These are phyloP conservation scores for Troglohyphantes excavatus DNA, from an alignment of 2,888 invertebrate genomes.

Conservation along the genomic window DNA sequence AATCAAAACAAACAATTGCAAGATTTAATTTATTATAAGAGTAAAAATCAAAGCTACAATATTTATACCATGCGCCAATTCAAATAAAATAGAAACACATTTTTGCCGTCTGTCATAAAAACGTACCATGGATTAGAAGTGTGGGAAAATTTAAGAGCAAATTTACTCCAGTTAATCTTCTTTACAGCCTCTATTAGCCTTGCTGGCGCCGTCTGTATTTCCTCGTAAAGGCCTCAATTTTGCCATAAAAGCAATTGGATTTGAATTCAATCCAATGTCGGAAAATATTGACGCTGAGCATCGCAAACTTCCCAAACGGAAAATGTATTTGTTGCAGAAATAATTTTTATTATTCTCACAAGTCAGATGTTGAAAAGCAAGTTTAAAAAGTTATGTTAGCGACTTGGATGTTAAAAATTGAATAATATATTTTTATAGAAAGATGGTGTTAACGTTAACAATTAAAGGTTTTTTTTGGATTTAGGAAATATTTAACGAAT, in stretches of 20 bases:
- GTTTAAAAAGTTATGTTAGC: no score
- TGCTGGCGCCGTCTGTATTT: slow-evolving; percentile 45
- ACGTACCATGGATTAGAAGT: slow-evolving; percentile 11
- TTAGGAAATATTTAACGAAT: no score
- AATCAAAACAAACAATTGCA: background rate
- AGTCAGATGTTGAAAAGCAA: no score
- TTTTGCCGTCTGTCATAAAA: background rate
- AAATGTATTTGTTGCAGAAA: no score
- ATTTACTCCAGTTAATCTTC: slow-evolving; percentile 50
- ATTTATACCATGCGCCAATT: background rate
- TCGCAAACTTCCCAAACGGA: background rate
- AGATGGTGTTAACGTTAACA: no score
- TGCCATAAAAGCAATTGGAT: slow-evolving; percentile 53
- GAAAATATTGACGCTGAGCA: slow-evolving; percentile 26
- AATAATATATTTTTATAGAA: no score
- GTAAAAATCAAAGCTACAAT: slow-evolving; percentile 16
- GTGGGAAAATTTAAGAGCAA: slow-evolving; percentile 7
- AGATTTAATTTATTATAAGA: background rate
- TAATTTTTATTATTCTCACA: no score
- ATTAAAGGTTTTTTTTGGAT: no score
- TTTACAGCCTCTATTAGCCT: slow-evolving; percentile 21
- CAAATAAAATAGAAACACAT: background rate
- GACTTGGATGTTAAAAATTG: no score
- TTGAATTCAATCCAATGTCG: slow-evolving; percentile 25
- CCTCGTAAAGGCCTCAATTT: slow-evolving; percentile 47